Evolutionary conservation across 2,797 vertebrate genomes (phyloP).

Genomic region (Avahi laniger): DNA sequence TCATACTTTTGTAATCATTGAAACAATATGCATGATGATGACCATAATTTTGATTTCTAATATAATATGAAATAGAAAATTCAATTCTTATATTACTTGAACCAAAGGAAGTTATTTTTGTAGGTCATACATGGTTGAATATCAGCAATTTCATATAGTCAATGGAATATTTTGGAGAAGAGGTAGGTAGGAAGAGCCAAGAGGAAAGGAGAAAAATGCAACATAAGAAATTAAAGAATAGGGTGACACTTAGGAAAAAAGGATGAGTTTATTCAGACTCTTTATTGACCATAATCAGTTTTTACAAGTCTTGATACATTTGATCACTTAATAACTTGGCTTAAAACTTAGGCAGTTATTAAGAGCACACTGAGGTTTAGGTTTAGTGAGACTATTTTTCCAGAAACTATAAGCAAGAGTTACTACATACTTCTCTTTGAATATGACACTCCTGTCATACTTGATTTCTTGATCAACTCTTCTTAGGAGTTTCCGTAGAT

Average conservation of each 20-base stretch:
- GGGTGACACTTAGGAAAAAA: background rate
- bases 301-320: background rate
- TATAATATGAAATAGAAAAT: conserved; percentile 7
- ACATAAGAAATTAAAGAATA: background rate
- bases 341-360: background rate
- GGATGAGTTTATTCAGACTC: background rate
- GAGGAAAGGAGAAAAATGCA: background rate
- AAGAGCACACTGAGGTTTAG: background rate
- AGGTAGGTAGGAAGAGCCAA: background rate
- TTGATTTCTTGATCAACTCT: background rate
- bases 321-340: background rate
- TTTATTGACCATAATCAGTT: background rate
- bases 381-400: background rate
- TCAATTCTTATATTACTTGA: conserved; percentile 28
- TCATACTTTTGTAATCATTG: conserved; percentile 17
- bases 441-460: background rate
- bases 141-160: background rate
- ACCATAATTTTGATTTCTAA: background rate
- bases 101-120: conserved; percentile 30
- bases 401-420: background rate
- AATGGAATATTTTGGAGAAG: conserved; percentile 17
- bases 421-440: background rate
- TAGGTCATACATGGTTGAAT: conserved; percentile 1
- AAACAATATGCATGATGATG: background rate
- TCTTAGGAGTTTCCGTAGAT: background rate